Base-by-base conservation (phyloP, 1,140 invertebrate species). In the Bombus confusus region DNA sequence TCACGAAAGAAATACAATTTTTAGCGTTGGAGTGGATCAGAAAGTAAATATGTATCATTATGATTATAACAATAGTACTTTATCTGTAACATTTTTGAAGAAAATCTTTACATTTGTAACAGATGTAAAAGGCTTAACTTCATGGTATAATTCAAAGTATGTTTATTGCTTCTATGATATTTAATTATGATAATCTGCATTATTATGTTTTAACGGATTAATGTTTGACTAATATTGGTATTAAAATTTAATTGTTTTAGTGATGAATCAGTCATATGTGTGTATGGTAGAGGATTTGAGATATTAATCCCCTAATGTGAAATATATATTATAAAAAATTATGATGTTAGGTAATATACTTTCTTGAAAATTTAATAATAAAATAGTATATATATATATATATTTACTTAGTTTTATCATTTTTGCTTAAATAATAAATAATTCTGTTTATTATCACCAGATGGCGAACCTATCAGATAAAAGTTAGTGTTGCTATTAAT, bases 11-110 rank as follows among this genome's bases (percentile, higher is more conserved):
- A 92, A 95, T 87, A 93, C 91, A 89, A 89, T 97, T 57, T 62
- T 96, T 15, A 96, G 96, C n/a, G 93, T 96, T 13, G 96, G 96
- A 59, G 95, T 96, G 73, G 97, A 97, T 92, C 96, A 97, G 91
- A 95, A 95, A 93, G 86, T 97, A 10, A 95, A 96, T 15, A 52
- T 96, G n/a, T 93, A 95, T 88, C 90, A 86, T 83, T 95, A 95
- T 88, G 87, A 80, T 25, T 94, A 91, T 87, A 77, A 85, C 71
- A 73, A 93, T 75, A 86, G 87, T 64, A 76, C 64, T 69, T 95
- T 87, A 83, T 86, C 37, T 93, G 95, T 88, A 80, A 92, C n/a
- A 94, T 93, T 92, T 72, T 94, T 84, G 80, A 92, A 43, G 94
- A 95, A 93, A 91, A 93, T 87, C 91, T 92, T 88, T 79, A 95